Evolutionary conservation across 2,113 vertebrate genomes (phyloP).

Genomic region (Cyanoliseus patagonus): DNA sequence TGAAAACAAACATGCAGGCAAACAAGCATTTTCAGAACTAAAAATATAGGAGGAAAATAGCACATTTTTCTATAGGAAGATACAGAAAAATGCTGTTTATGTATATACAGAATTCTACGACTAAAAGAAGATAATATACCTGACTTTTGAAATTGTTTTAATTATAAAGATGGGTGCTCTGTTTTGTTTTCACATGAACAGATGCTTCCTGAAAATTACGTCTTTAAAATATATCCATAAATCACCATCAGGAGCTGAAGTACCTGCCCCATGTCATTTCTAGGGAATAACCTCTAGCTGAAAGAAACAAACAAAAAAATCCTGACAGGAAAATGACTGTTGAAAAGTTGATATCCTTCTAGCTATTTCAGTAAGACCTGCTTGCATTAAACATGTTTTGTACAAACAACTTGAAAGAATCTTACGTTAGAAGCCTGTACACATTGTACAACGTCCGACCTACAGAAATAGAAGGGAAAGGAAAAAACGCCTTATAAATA

Average conservation of each 20-base stretch:
- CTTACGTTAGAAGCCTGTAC: neutral
- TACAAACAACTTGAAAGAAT: neutral
- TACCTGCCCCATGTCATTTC: neutral
- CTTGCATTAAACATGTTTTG: neutral
- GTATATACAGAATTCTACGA: neutral
- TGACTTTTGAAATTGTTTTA: neutral
- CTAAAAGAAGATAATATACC: neutral
- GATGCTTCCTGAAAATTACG: neutral
- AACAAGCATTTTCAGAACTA: neutral
- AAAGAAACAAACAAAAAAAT: neutral
- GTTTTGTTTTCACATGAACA: neutral
- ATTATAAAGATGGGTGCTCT: neutral
- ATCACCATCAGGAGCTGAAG: neutral
- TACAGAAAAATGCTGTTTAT: neutral
- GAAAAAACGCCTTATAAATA: neutral
- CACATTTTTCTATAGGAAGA: neutral
- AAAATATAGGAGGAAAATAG: neutral
- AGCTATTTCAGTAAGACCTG: neutral
- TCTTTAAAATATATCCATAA: neutral
- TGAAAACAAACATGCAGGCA: neutral
- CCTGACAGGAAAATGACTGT: neutral
- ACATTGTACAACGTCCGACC: accelerated
- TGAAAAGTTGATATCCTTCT: neutral
- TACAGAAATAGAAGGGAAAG: neutral
- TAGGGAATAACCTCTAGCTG: neutral